A percentile compares a stretch with the other conserved stretches of the same genome.
phyloP scores from a whole-genome alignment of 2,888 invertebrate genomes.

The Vesta saturnalis region DNA sequence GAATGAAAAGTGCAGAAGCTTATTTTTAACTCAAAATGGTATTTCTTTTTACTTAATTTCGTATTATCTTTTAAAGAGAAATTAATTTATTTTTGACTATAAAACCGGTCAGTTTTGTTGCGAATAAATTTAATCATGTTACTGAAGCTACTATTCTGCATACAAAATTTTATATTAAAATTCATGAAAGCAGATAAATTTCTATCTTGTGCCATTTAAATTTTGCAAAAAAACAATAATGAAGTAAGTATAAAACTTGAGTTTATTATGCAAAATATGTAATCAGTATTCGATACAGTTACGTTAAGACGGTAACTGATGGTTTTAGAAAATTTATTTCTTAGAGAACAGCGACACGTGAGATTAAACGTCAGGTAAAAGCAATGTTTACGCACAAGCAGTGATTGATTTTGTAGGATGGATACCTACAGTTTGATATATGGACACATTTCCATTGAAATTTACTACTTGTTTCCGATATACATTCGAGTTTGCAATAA shows the following conservation, averaged over 20 bases:
- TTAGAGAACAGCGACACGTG: conserved; percentile 24
- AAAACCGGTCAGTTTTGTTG: not conserved
- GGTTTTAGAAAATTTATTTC: conserved; percentile 31
- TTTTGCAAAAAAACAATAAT: conserved; percentile 4
- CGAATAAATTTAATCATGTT: not conserved
- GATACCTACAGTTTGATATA: conserved; percentile 35
- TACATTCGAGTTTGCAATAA: conserved; percentile 23
- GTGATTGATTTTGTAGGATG: conserved; percentile 33
- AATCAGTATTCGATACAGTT: conserved; percentile 29
- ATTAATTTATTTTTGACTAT: not conserved
- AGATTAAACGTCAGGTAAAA: conserved; percentile 35
- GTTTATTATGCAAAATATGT: conserved; percentile 19
- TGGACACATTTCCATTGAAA: conserved; percentile 30
- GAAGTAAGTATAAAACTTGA: conserved; percentile 1
- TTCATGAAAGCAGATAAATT: not conserved
- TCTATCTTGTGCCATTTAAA: conserved; percentile 2
- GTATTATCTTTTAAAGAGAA: not conserved
- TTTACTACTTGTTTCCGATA: conserved; percentile 33
- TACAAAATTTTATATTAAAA: conserved; percentile 12
- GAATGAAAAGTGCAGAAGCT: not conserved
- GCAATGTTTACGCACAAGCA: conserved; percentile 35
- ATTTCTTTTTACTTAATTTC: not conserved
- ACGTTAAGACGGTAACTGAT: conserved; percentile 29
- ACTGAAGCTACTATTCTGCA: not conserved
- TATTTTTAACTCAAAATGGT: not conserved